Evolutionary conservation across 2,888 invertebrate genomes (phyloP), one percentile per base, ranked within the genome.

Genomic region (Synergus laeviventris): DNA sequence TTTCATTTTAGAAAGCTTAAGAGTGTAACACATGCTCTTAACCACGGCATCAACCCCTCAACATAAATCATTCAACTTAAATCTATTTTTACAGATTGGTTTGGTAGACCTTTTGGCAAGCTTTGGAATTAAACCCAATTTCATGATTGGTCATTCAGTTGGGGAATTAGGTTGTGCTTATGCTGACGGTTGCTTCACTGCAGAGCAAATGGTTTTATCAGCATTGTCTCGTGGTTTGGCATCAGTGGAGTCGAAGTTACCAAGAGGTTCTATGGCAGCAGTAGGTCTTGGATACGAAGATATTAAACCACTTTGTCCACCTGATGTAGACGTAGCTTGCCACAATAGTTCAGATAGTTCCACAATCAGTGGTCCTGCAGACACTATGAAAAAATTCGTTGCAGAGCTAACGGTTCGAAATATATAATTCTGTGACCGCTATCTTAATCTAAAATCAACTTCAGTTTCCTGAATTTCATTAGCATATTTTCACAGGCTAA

Each of bases 161-260:
- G 99, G 99, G 36, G 99, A 99, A 90, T 92, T 99, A 12, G 98
- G 97, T 0, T 98, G 98, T 90, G 98, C 97, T 0, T 99, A 99
- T 91, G 98, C 97, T 7, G 99, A 99, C 90, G 97, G 97, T 0
- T 96, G 97, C 83, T 94, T 98, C 84, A 96, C 97, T 0, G 87
- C 87, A 4, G 89, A 90, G 54, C 86, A 90, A 84, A 89, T 87
- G 88, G 76, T 90, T 9, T 79, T 89, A 4, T 79, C 88, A 5
- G 87, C 90, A 0, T 84, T 88, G 16, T 87, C 84, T 0, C 83
- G 89, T 70, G 90, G 90, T 38, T 60, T 87, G 14, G 89, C 87
- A 0, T 88, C 88, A 2, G 83, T 84, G 1, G 88, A 90, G 81
- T 82, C 87, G 0, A 66, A 87, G 60, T 76, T 87, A 60, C 94